Percentiles rank a stretch among this genome's conserved stretches.
These are phyloP conservation scores for Anhinga rufa DNA, from an alignment of 2,113 vertebrate species.

Conservation along the genomic window DNA sequence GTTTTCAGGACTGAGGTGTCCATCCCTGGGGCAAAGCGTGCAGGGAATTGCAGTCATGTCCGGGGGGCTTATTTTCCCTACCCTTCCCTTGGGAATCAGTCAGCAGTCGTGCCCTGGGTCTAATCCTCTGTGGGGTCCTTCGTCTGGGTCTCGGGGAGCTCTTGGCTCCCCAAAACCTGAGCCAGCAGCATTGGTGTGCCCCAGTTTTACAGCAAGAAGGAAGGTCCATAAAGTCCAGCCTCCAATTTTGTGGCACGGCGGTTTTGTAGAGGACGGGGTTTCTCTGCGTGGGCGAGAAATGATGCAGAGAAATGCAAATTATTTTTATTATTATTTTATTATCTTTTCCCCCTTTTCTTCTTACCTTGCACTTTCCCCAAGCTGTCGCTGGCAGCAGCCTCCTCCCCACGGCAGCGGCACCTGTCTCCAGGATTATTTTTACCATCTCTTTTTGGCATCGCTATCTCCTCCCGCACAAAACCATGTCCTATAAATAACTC, in stretches of 20 bases:
- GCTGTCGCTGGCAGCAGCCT: neutral
- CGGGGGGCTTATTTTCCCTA: accelerated
- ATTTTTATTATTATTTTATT: neutral
- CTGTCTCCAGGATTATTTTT: slow-evolving; percentile 61
- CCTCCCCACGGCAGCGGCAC: slow-evolving; percentile 26
- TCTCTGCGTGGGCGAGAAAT: neutral
- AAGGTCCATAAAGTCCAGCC: accelerated
- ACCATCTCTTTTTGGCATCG: slow-evolving; percentile 44
- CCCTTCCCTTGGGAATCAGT: accelerated
- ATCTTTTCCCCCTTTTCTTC: neutral
- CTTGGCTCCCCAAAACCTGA: accelerated
- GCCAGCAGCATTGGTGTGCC: accelerated
- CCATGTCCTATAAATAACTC: slow-evolving; percentile 60
- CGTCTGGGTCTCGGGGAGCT: accelerated
- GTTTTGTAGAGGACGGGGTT: neutral
- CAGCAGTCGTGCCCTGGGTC: accelerated
- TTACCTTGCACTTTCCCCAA: slow-evolving; percentile 1
- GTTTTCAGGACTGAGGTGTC: neutral
- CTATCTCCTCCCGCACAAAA: slow-evolving; percentile 30
- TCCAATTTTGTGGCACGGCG: accelerated
- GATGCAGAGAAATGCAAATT: neutral
- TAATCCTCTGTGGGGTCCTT: accelerated
- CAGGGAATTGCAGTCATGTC: accelerated
- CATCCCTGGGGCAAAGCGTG: accelerated
- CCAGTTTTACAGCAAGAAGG: neutral